These are phyloP conservation scores for Pseudomugil gertrudae DNA, from an alignment of 2,797 vertebrate genomes.

Conservation along the genomic window DNA sequence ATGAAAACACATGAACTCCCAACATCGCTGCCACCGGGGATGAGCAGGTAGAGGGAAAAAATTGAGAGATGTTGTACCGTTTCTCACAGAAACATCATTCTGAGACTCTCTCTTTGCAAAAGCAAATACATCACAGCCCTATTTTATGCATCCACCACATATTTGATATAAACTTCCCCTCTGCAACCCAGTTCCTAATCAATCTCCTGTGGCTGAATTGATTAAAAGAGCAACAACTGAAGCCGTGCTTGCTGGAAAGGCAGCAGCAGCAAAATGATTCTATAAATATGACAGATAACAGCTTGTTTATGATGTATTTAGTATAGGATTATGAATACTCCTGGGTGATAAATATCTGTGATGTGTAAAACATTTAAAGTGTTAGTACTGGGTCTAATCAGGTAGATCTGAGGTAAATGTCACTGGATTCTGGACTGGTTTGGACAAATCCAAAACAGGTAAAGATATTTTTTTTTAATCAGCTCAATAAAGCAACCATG, in stretches of 20 bases:
- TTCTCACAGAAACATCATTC: background rate
- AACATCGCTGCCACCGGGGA: background rate
- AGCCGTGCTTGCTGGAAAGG: background rate
- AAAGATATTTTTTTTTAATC: no score
- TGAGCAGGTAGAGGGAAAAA: background rate
- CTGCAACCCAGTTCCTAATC: conserved; percentile 1
- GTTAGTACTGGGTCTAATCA: background rate
- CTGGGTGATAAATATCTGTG: background rate
- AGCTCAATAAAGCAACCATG: background rate
- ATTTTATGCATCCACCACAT: conserved; percentile 3
- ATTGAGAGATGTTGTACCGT: background rate
- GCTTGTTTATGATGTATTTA: background rate
- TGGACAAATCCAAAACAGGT: no score
- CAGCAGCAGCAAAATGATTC: conserved; percentile 26
- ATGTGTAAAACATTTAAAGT: background rate
- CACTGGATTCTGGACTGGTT: no score
- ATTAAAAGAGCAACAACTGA: conserved; percentile 21
- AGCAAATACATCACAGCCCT: background rate
- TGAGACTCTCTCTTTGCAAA: background rate
- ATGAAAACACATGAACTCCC: background rate
- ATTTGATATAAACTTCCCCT: background rate
- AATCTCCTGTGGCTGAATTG: conserved; percentile 34
- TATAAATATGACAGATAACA: conserved; percentile 2
- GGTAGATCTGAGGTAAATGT: background rate
- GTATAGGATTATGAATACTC: no score